A percentile compares a stretch with the other conserved stretches of the same genome.
Evolutionary conservation across 2,888 invertebrate genomes (phyloP).

Genomic region (Athetis lepigone): DNA sequence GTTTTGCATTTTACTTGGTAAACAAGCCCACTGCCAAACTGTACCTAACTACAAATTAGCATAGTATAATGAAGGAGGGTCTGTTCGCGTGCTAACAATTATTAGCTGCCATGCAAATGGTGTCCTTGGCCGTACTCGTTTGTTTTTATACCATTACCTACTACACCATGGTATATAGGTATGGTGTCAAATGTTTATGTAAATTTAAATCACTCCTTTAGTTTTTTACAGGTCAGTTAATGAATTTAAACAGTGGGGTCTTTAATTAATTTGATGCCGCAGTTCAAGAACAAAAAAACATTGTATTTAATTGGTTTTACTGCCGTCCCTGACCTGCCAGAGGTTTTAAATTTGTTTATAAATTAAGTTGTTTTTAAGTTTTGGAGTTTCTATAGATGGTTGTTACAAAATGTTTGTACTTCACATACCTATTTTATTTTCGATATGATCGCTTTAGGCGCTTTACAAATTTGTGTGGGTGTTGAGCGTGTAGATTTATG

Average conservation of each 20-base stretch:
- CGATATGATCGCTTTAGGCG: too few relatives aligned
- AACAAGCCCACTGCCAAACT: conserved; percentile 19
- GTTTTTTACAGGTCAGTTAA: conserved; percentile 25
- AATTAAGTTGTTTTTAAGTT: too few relatives aligned
- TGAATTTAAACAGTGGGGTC: conserved; percentile 11
- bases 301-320: neutral
- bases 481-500: too few relatives aligned
- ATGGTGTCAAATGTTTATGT: conserved; percentile 8
- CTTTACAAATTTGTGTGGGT: too few relatives aligned
- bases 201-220: conserved; percentile 23
- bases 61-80: conserved; percentile 49
- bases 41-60: conserved; percentile 40
- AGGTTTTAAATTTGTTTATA: neutral
- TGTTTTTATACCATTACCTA: conserved; percentile 18
- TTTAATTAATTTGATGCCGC: conserved; percentile 4
- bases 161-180: neutral
- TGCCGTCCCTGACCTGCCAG: neutral
- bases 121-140: conserved; percentile 47
- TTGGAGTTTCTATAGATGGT: neutral
- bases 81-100: conserved; percentile 57
- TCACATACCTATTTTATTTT: neutral
- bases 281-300: neutral
- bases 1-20: conserved; percentile 2
- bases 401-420: neutral
- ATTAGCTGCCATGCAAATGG: conserved; percentile 57